A percentile compares a stretch with the other conserved stretches of the same genome.
These are phyloP conservation scores for Brassicogethes aeneus DNA, from an alignment of 2,888 invertebrate genomes.

Conservation along the genomic window DNA sequence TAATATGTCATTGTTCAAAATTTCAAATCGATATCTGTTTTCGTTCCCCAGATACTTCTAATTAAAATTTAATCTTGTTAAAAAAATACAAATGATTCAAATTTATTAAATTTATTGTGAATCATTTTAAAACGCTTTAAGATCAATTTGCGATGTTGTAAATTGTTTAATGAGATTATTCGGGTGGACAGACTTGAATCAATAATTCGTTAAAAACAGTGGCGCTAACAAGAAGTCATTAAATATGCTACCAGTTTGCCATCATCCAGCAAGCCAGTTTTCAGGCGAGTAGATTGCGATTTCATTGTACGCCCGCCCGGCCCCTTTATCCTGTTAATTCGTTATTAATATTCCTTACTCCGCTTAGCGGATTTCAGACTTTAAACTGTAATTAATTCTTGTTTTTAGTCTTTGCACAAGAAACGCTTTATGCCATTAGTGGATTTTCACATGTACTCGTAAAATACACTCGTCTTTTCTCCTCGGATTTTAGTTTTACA, in stretches of 20 bases:
- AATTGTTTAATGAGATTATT: too few species aligned
- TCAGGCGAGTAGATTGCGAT: conserved; percentile 8
- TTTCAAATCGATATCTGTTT: too few species aligned
- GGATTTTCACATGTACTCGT: neutral
- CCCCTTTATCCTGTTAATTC: conserved; percentile 15
- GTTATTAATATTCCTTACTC: conserved; percentile 21
- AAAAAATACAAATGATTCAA: too few species aligned
- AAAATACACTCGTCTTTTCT: neutral
- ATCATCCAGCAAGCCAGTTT: too few species aligned
- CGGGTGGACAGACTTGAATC: too few species aligned
- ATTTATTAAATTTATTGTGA: too few species aligned
- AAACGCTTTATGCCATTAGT: neutral
- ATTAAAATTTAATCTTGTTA: too few species aligned
- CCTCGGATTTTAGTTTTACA: too few species aligned
- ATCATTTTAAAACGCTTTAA: too few species aligned
- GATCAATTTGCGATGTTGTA: too few species aligned
- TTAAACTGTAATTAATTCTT: conserved; percentile 19
- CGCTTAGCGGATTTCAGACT: conserved; percentile 20
- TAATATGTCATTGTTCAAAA: too few species aligned
- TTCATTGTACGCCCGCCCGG: conserved; percentile 5
- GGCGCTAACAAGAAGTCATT: neutral
- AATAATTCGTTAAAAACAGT: neutral
- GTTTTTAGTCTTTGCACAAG: conserved; percentile 11
- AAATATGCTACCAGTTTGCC: neutral
- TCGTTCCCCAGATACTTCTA: too few species aligned